Conservation (phyloP, 2,113 vertebrate species). For the Pelvicachromis taeniatus region DNA sequence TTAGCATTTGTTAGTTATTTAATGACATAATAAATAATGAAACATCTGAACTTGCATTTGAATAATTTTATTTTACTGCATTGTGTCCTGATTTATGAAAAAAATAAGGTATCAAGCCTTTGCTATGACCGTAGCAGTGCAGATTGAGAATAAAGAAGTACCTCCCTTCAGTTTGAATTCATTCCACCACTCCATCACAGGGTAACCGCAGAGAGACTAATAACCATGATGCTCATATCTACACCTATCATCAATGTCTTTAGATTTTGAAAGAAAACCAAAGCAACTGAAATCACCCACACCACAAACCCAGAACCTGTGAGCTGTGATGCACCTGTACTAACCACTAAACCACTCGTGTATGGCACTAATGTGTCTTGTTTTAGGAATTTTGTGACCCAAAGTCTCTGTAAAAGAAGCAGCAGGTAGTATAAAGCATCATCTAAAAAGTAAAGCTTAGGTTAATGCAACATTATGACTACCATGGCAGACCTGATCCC, state of each 20-base stretch:
- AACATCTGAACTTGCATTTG: neutral
- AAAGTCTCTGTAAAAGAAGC: neutral
- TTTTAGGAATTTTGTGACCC: neutral
- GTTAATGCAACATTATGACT: neutral
- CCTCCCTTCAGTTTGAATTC: neutral
- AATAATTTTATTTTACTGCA: neutral
- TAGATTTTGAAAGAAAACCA: neutral
- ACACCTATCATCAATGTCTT: neutral
- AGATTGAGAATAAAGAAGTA: neutral
- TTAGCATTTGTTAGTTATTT: neutral
- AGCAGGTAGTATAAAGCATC: neutral
- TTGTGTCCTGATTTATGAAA: neutral
- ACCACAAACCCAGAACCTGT: neutral
- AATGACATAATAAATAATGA: neutral
- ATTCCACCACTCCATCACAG: neutral
- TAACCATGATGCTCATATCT: neutral
- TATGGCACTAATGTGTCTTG: neutral
- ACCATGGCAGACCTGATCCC: neutral
- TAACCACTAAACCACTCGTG: neutral
- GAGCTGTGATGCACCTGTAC: neutral
- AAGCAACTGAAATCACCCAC: neutral
- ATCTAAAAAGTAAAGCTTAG: neutral
- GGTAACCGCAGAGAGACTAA: neutral
- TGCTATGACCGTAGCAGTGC: neutral
- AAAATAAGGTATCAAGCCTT: neutral